Base-by-base conservation (phyloP, 1,140 invertebrate genomes). In the Musca vetustissima region DNA sequence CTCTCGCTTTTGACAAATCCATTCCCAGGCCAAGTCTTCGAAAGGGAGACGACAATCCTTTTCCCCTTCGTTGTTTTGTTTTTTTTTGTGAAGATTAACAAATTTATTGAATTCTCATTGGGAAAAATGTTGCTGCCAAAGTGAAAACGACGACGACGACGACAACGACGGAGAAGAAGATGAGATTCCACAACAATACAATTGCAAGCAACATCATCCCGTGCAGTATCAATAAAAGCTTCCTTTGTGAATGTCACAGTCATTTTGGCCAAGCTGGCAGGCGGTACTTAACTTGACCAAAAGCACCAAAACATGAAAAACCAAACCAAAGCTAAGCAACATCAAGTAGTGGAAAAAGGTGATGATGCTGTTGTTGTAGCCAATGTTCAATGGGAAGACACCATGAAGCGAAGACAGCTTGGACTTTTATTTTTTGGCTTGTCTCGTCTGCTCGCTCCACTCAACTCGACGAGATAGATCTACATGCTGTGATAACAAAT, bases 401-500 rank as follows among this genome's bases (percentile, higher is more conserved):
- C 49, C 17, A 52, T 19, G 49, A 19, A 36, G 25, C 36, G 13
- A 11, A 43, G 53, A 28, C 28, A 28, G 36, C 36, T 28, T 28
- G 28, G 28, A 28, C 28, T 28, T 28, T n/a, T n/a, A n/a, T n/a
- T n/a, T n/a, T 22, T 24, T 25, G 17, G 61, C 64, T 48, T 36
- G 3, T 8, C 32, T n/a, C n/a, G n/a, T n/a, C n/a, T 19, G 15
- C 61, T 43, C n/a, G n/a, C 14, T 24, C 17, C 19, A 1, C 7
- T 24, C 17, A 13, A n/a, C 13, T 25, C 15, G 36, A 49, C n/a
- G n/a, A n/a, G n/a, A n/a, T n/a, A n/a, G 64, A 66, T 66, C 64
- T 24, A 49, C 64, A 49, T 66, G 64, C 49, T 52, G 64, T 52
- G 64, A 66, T 66, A 66, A 52, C 64, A 66, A 66, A 66, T 66